Percentiles rank a stretch among this genome's conserved stretches.
phyloP scores from a whole-genome alignment of 2,113 vertebrate genomes.

The Leptocoma aspasia region DNA sequence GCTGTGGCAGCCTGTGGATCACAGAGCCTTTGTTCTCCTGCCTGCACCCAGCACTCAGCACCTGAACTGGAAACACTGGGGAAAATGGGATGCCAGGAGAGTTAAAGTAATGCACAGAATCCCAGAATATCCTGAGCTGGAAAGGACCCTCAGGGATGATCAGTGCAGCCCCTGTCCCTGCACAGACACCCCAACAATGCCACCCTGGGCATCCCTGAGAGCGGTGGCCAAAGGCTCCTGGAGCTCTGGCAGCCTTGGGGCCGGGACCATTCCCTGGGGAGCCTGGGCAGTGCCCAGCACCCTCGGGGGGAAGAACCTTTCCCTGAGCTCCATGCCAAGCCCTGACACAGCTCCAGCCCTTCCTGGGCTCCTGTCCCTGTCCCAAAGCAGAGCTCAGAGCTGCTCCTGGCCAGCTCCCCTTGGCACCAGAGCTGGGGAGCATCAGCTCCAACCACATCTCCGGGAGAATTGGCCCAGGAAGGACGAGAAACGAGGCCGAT shows the following conservation, averaged over 20 bases:
- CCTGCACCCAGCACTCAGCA: not conserved
- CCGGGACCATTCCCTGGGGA: not conserved
- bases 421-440: not conserved
- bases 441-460: not conserved
- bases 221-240: not conserved
- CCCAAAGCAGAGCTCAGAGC: not conserved
- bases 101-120: not conserved
- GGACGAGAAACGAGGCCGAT: not conserved
- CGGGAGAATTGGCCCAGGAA: rapidly evolving
- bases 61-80: not conserved
- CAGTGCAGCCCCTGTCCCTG: rapidly evolving
- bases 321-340: not conserved
- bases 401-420: not conserved
- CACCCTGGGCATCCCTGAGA: not conserved
- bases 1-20: not conserved
- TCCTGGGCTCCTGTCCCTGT: not conserved
- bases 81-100: not conserved
- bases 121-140: not conserved
- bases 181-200: not conserved
- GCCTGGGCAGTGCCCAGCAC: not conserved
- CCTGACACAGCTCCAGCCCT: not conserved
- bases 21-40: not conserved
- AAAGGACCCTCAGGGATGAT: rapidly evolving
- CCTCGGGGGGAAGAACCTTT: not conserved
- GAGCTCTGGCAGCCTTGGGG: not conserved